Evolutionary conservation across 2,797 vertebrate genomes (phyloP), one percentile per base, ranked within the genome.

Genomic region (Erpetoichthys calabaricus): DNA sequence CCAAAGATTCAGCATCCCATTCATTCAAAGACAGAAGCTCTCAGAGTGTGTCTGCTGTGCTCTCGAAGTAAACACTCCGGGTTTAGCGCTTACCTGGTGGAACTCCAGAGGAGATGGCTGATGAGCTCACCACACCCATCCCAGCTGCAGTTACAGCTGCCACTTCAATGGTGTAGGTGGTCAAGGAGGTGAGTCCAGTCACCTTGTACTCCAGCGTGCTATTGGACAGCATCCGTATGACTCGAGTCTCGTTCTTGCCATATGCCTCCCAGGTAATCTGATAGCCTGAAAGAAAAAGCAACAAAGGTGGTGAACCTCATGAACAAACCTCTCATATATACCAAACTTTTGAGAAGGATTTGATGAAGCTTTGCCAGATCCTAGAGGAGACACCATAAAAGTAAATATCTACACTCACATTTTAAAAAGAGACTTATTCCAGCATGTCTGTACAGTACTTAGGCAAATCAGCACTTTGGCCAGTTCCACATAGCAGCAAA

Each of bases 21-120:
- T 25, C 25, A 25, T 25, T 25, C 25, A 25, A 25, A 25, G 25
- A 25, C 25, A 25, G 25, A 25, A 25, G 25, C 25, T 25, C 25
- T 25, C 25, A 25, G 25, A 25, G 25, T 25, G 25, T 1, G 25
- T 25, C 25, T 25, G 25, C 25, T 25, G 25, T 25, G 25, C 25
- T 25, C 2, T 25, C 25, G 25, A 25, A 25, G 25, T 25, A 25
- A n/a, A n/a, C n/a, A n/a, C n/a, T n/a, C n/a, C n/a, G n/a, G n/a
- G 25, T 25, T 41, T 63, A 56, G 61, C 53, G 71, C 73, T 70
- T 59, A 98, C 94, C 93, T 89, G 94, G 94, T 46, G 94, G 94
- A 46, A 98, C 92, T 8, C 94, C 94, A 0, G 94, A 97, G 43
- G 94, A 95, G 72, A 98, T 94, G 69, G 89, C 91, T 62, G 93